Base-by-base conservation (phyloP, 2,797 vertebrate genomes). In the Amphiprion clarkii region DNA sequence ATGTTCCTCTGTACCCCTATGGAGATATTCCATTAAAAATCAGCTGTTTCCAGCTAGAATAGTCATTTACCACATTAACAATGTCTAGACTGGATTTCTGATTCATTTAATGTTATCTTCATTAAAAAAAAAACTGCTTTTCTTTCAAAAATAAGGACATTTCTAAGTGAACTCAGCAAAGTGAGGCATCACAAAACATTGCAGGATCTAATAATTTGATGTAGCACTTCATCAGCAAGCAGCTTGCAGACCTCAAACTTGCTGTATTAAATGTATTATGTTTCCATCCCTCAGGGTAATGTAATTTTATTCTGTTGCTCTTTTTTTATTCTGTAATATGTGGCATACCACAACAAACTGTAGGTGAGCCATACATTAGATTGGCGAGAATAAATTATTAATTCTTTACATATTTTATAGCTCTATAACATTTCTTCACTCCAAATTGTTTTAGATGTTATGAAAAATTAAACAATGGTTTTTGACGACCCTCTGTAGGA, bases 401-500 rank as follows among this genome's bases (percentile, higher is more conserved):
- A 55, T 4, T 6, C 40, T n/a, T 48, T 23, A 3, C 0, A 72
- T 51, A n/a, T 62, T 58, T 64, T 58, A 68, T 25, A 5, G 0
- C 6, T 40, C 31, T 52, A 16, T 44, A 49, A 58, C 12, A 16
- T 51, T 52, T 59, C 10, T 25, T 33, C 12, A 25, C 23, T 4
- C 16, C 17, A 31, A 49, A 25, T 39, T 5, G 5, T 4, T 77
- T 59, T 3, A 19, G 27, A 62, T 36, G 16, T 52, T 17, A 39
- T 64, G 5, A 67, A 74, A 60, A 67, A 82, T 63, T 7, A 10
- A 74, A 61, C 4, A 55, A 29, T 57, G 61, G 7, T 27, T 70
- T 74, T 64, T 66, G 64, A 9, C 33, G 33, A 10, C 33, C 7
- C 33, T 36, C 33, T 36, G 33, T 10, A 36, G 33, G 33, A 36